A percentile compares a stretch with the other conserved stretches of the same genome.
These are phyloP conservation scores for Clarias batrachus DNA, from an alignment of 2,113 vertebrate genomes.

Conservation along the genomic window DNA sequence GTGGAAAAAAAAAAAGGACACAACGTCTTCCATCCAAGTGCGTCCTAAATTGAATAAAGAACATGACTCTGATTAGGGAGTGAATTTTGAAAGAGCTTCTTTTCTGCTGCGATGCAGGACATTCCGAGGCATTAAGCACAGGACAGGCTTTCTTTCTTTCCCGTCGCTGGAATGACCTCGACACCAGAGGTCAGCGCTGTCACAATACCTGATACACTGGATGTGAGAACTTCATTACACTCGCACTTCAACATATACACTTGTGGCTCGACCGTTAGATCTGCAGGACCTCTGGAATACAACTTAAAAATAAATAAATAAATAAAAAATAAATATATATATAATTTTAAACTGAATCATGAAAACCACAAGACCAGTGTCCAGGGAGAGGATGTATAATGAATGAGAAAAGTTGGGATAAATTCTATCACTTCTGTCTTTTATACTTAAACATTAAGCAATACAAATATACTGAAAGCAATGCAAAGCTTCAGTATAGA, in stretches of 20 bases:
- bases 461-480: neutral
- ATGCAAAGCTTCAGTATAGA: neutral
- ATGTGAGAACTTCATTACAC: neutral
- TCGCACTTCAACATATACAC: neutral
- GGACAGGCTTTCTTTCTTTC: conserved; percentile 67
- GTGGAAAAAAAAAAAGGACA: conserved; percentile 46
- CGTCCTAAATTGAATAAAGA: conserved; percentile 71
- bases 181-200: conserved; percentile 55
- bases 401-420: neutral
- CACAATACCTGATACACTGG: conserved; percentile 50
- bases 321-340: too few relatives aligned
- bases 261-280: neutral
- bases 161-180: conserved; percentile 61
- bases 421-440: neutral
- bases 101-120: conserved; percentile 63
- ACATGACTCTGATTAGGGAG: conserved; percentile 75
- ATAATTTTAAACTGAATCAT: neutral
- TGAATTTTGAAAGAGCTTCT: conserved; percentile 62
- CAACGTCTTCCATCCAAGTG: conserved; percentile 56
- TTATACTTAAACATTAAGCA: neutral
- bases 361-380: neutral
- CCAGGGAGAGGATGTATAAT: neutral
- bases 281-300: neutral
- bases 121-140: conserved; percentile 72
- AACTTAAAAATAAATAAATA: too few relatives aligned